Evolutionary conservation across 2,113 vertebrate genomes (phyloP).

Genomic region (Orycteropus afer): DNA sequence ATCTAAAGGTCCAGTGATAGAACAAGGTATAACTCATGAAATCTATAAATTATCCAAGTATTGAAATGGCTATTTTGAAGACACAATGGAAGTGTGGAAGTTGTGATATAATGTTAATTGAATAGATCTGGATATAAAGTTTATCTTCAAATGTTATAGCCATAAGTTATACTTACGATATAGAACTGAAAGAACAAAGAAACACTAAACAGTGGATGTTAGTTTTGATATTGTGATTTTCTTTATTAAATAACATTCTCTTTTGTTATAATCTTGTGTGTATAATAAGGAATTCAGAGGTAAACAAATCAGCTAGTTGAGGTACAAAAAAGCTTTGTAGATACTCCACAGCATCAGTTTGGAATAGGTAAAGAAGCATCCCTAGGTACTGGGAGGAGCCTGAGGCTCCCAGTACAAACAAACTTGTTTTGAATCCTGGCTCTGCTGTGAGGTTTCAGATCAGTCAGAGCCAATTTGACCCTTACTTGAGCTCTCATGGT

Average conservation of each 20-base stretch:
- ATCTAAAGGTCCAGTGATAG: constrained; percentile 20
- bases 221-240: constrained; percentile 22
- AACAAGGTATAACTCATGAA: not conserved
- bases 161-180: not conserved
- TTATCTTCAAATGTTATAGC: constrained; percentile 6
- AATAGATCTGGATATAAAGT: constrained; percentile 43
- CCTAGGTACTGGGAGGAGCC: not conserved
- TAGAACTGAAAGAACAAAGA: not conserved
- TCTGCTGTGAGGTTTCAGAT: constrained; percentile 1
- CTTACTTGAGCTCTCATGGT: no score
- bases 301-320: not conserved
- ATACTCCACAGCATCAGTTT: not conserved
- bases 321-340: not conserved
- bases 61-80: constrained; percentile 33
- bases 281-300: not conserved
- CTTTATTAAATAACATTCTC: constrained; percentile 13
- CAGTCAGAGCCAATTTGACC: not conserved
- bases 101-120: not conserved
- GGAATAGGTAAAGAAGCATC: not conserved
- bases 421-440: not conserved
- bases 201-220: not conserved
- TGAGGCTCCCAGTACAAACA: not conserved
- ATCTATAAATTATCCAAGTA: not conserved
- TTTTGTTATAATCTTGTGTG: not conserved
- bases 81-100: not conserved